Conservation (phyloP, 2,888 invertebrate species). For the Molanna angustata region DNA sequence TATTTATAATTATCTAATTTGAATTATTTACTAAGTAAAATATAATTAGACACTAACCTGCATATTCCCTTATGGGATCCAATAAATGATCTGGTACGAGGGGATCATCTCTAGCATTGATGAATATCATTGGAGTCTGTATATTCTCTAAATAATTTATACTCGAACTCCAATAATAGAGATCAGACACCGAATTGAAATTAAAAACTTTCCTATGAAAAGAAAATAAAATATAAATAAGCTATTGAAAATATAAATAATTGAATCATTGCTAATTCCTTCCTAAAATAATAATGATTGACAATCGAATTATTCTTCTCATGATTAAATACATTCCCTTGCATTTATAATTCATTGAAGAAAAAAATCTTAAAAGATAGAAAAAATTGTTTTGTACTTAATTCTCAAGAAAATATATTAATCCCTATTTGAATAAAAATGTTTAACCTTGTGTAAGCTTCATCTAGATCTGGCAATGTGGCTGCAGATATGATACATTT, state of each 20-base stretch:
- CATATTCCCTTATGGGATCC: conserved; percentile 68
- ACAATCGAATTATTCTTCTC: too few species aligned
- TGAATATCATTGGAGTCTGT: conserved; percentile 82
- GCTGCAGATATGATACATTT: conserved; percentile 82
- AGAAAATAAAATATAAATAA: background rate
- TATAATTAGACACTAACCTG: conserved; percentile 73
- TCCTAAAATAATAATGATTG: too few species aligned
- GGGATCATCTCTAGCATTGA: conserved; percentile 91
- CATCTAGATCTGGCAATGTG: conserved; percentile 84
- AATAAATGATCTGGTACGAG: conserved; percentile 79
- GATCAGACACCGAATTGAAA: conserved; percentile 72
- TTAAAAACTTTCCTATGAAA: conserved; percentile 65
- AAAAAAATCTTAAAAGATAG: too few species aligned
- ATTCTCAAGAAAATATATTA: too few species aligned
- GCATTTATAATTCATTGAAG: too few species aligned
- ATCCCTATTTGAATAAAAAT: too few species aligned
- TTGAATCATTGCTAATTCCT: too few species aligned
- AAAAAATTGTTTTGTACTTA: too few species aligned
- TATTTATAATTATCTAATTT: too few species aligned
- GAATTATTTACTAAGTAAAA: too few species aligned
- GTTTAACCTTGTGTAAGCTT: conserved; percentile 73
- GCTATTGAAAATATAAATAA: too few species aligned
- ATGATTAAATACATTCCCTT: too few species aligned
- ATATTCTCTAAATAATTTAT: conserved; percentile 76
- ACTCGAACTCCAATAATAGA: conserved; percentile 85